Evolutionary conservation across 1,140 invertebrate species (phyloP).

Genomic region (Lordiphosa clarofinis): DNA sequence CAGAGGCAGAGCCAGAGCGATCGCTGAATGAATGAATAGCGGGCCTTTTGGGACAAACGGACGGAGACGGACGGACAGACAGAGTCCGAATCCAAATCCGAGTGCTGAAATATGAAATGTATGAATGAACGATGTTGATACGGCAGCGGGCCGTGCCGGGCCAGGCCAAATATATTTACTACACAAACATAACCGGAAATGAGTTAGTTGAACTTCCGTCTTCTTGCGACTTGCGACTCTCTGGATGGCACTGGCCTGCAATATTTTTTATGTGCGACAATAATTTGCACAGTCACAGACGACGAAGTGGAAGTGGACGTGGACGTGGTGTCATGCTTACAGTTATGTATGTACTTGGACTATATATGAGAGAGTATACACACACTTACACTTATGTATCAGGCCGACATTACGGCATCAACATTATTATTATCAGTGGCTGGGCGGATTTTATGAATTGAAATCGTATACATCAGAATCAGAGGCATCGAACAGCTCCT

Average conservation of each 20-base stretch:
- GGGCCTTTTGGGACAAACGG: no score
- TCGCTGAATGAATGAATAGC: constrained; percentile 47
- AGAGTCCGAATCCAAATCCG: no score
- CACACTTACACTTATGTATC: no score
- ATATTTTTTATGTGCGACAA: constrained; percentile 69
- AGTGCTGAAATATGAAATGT: constrained; percentile 38
- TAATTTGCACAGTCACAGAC: constrained; percentile 66
- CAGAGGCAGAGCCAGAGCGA: no score
- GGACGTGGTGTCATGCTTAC: constrained; percentile 31
- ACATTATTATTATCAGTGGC: no score
- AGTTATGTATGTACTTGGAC: constrained; percentile 23
- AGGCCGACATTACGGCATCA: no score
- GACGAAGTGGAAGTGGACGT: constrained; percentile 25
- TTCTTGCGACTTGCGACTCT: constrained; percentile 55
- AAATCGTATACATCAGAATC: no score
- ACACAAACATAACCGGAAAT: constrained; percentile 69
- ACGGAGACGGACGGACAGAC: no score
- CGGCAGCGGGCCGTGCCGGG: background rate
- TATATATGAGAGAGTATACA: no score
- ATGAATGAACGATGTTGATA: constrained; percentile 29
- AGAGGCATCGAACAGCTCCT: no score
- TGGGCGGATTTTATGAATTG: no score
- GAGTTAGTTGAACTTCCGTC: constrained; percentile 79
- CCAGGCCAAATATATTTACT: constrained; percentile 38
- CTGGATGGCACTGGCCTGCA: constrained; percentile 62